These are phyloP conservation scores for Orthosia incerta DNA, from an alignment of 2,888 invertebrate genomes.

Conservation along the genomic window DNA sequence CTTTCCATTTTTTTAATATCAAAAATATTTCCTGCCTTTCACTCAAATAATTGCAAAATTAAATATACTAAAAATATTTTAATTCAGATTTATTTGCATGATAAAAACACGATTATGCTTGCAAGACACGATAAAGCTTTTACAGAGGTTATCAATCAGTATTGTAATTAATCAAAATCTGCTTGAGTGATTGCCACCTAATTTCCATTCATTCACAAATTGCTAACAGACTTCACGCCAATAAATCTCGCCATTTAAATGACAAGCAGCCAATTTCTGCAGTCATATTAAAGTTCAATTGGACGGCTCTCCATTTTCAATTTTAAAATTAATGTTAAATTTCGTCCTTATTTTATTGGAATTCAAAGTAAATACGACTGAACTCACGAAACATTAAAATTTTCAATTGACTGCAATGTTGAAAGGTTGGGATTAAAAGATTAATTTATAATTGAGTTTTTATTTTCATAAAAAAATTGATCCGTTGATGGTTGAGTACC, in stretches of 20 bases:
- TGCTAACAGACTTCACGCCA: slow-evolving; percentile 8
- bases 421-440: slow-evolving; percentile 31
- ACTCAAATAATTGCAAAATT: too few species aligned
- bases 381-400: slow-evolving; percentile 40
- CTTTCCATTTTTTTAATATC: too few species aligned
- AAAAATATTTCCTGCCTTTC: too few species aligned
- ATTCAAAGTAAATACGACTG: slow-evolving; percentile 45
- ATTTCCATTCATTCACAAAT: slow-evolving; percentile 36
- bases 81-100: too few species aligned
- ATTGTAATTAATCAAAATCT: slow-evolving; percentile 24
- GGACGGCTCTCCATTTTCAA: slow-evolving; percentile 31
- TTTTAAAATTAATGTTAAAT: slow-evolving; percentile 44
- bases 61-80: too few species aligned
- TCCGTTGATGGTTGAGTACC: neutral
- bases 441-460: slow-evolving; percentile 36
- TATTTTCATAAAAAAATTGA: neutral
- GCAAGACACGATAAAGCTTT: neutral
- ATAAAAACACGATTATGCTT: too few species aligned
- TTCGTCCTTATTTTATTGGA: slow-evolving; percentile 38
- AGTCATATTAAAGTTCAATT: slow-evolving; percentile 40
- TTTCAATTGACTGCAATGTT: slow-evolving; percentile 54
- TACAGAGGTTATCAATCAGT: slow-evolving; percentile 6
- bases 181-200: slow-evolving; percentile 13
- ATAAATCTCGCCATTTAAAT: slow-evolving; percentile 40
- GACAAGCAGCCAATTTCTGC: slow-evolving; percentile 34